phyloP scores from a whole-genome alignment of 2,888 invertebrate genomes.

The Oscheius onirici region DNA sequence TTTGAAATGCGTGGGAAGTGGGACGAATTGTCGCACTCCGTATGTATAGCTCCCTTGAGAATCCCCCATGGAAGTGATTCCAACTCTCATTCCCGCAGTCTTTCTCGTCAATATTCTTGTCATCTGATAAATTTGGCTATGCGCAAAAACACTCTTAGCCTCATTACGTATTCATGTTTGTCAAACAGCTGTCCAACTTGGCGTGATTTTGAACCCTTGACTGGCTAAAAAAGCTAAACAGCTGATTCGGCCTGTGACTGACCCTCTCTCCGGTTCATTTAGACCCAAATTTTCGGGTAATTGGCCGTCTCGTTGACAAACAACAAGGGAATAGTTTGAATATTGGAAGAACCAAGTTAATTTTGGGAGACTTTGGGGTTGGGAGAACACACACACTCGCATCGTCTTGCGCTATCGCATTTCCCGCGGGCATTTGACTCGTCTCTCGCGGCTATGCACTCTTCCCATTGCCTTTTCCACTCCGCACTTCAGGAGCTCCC shows the following conservation, averaged over 20 bases:
- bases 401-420: slow-evolving; percentile 34
- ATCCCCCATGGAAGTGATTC: no score
- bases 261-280: background rate
- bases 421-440: slow-evolving; percentile 34
- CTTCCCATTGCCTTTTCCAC: slow-evolving; percentile 19
- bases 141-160: background rate
- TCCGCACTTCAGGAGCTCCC: slow-evolving; percentile 24
- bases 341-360: slow-evolving; percentile 16
- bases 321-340: slow-evolving; percentile 11
- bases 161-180: background rate
- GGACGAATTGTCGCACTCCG: no score
- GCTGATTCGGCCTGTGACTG: no score
- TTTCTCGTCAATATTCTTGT: no score
- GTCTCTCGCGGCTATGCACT: slow-evolving; percentile 30
- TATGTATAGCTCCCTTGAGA: no score
- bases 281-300: background rate
- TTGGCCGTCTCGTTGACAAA: background rate
- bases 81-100: no score
- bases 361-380: slow-evolving; percentile 10
- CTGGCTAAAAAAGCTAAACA: background rate
- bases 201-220: background rate
- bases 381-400: slow-evolving; percentile 9
- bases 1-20: no score
- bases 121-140: no score
- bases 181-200: background rate